Percentiles rank a stretch among this genome's conserved stretches.
These are phyloP conservation scores for Osmerus eperlanus DNA, from an alignment of 2,113 vertebrate species.

Conservation along the genomic window DNA sequence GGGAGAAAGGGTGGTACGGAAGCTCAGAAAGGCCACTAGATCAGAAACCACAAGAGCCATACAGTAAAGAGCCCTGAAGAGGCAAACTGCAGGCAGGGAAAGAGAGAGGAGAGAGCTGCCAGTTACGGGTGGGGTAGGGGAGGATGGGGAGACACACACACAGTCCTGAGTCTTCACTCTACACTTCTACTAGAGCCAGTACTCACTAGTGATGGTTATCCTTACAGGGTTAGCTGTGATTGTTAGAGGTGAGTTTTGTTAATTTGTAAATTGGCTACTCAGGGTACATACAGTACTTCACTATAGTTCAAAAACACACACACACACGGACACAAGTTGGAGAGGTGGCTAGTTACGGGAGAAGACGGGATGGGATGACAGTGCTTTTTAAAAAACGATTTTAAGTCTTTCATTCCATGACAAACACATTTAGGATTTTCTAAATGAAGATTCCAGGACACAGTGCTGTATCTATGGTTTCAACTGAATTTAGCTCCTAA, in stretches of 20 bases:
- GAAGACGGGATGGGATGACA: not conserved
- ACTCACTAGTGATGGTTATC: too few species aligned
- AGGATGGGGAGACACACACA: constrained; percentile 18
- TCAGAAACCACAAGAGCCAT: constrained; percentile 99
- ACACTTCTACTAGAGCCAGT: not conserved
- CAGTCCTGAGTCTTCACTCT: constrained; percentile 4
- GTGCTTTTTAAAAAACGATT: too few species aligned
- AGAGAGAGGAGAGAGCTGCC: constrained; percentile 69
- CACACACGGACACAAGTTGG: not conserved
- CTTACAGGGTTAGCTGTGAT: not conserved
- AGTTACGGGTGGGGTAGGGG: constrained; percentile 57
- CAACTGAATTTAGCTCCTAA: too few species aligned
- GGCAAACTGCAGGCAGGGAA: constrained; percentile 92
- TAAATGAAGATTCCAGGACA: too few species aligned
- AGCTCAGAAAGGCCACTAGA: constrained; percentile 99
- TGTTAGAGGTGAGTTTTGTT: not conserved
- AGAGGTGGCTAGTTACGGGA: not conserved
- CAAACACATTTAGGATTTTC: too few species aligned
- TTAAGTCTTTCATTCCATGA: too few species aligned
- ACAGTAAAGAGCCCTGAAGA: constrained; percentile 99
- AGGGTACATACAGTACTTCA: constrained; percentile 3
- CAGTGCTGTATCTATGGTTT: too few species aligned
- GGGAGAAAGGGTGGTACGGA: constrained; percentile 91
- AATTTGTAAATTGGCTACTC: constrained; percentile 24
- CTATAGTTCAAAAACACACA: not conserved